Evolutionary conservation across 2,888 invertebrate genomes (phyloP).

Genomic region (Thelaira solivaga): DNA sequence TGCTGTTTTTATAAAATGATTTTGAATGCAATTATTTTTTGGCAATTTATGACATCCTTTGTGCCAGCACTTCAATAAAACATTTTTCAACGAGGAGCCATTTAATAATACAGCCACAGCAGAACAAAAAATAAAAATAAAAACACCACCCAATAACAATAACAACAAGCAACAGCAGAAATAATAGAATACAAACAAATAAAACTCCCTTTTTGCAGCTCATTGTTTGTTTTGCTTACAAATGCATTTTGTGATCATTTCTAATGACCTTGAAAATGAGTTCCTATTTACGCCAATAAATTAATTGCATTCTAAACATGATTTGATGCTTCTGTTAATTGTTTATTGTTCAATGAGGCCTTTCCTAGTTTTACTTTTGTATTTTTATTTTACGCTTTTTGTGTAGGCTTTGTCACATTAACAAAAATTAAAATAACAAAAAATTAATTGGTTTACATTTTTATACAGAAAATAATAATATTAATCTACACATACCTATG

Average conservation of each 20-base stretch:
- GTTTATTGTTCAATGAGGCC: constrained; percentile 34
- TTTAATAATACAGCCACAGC: constrained; percentile 51
- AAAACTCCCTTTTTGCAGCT: constrained; percentile 22
- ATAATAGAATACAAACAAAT: constrained; percentile 12
- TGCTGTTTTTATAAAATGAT: constrained; percentile 17
- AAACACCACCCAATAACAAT: neutral
- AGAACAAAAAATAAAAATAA: neutral
- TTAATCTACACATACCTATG: too few relatives aligned
- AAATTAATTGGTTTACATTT: too few relatives aligned
- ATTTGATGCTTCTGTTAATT: constrained; percentile 50
- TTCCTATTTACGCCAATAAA: constrained; percentile 67
- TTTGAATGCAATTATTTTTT: constrained; percentile 57
- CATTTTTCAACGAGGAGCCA: constrained; percentile 16
- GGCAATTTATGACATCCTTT: constrained; percentile 62
- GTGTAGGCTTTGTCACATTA: too few relatives aligned
- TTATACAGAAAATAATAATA: too few relatives aligned
- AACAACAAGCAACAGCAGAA: neutral
- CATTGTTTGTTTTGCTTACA: neutral
- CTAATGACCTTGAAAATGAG: constrained; percentile 76
- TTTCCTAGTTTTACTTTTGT: too few relatives aligned
- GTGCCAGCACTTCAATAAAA: constrained; percentile 30
- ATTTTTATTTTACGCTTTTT: too few relatives aligned
- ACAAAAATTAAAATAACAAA: too few relatives aligned
- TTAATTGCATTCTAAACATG: constrained; percentile 53
- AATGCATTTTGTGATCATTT: constrained; percentile 64